Base-by-base conservation (phyloP, 2,888 invertebrate species). In the Latrodectus elegans region DNA sequence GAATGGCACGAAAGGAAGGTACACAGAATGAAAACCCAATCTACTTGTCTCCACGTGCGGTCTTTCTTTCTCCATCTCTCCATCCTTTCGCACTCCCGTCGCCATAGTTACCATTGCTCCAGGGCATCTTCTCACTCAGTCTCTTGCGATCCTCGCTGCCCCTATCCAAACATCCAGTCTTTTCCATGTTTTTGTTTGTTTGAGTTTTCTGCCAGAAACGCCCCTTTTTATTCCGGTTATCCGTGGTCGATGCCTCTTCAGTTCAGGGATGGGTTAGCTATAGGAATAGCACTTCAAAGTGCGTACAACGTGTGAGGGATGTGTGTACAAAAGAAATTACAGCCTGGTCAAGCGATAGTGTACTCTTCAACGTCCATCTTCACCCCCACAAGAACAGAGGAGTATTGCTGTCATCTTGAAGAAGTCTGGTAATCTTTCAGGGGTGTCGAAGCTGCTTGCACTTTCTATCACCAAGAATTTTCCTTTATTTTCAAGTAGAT, bases 251-350 rank as follows among this genome's bases (percentile, higher is more conserved):
- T 15, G n/a, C 49, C 49, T 26, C 12, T 26, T 65, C 15, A 38
- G 1, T 49, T 64, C 64, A 55, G 64, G 15, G 49, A 17, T 71
- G 55, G 65, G 65, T 38, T 55, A 70, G 73, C 14, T 83, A 81
- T 84, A 73, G 81, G 52, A 67, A 70, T 55, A 79, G 70, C 84
- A 79, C 79, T 85, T 73, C 74, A 85, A 74, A 51, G 72, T 53
- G 65, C 12, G 60, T 15, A 60, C 12, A 3, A 60, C 12, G 60
- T 12, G 60, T 60, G 60, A 60, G 22, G 26, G 84, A 38, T n/a
- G 14, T 87, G 86, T 87, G 81, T 71, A 77, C 71, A 81, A 72
- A 77, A 73, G 81, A 87, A 81, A 87, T 87, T 87, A 87, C 60
- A 72, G 65, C 75, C 55, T 12, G 68, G 72, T 74, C 79, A 65